Evolutionary conservation across 1,140 invertebrate species (phyloP), one percentile per base, ranked within the genome.

Genomic region (Microvelia longipes): DNA sequence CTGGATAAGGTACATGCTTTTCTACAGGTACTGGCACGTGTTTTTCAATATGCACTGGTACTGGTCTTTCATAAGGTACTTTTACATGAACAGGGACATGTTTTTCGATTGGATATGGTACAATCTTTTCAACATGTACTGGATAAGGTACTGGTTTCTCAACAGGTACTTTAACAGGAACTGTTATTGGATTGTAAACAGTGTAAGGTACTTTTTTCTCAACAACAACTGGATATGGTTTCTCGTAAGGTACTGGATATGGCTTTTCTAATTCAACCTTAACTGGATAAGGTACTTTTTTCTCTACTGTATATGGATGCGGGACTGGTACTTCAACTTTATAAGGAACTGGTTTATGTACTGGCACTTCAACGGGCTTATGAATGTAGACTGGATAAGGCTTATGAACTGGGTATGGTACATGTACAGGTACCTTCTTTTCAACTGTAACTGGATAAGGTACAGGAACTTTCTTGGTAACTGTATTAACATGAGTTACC

Each of bases 201-300:
- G 81, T 81, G 74, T 82, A 80, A 1, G 85, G 85, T 67, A 90
- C 85, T 76, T 87, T 87, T 71, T 86, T 88, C 73, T 88, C 85
- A 29, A 87, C 68, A 61, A 84, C 81, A 2, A 87, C 85, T 66
- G 85, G 85, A 77, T 86, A 86, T 0, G 70, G 70, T 2, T 60
- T 29, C 11, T 70, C 69, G 1, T 67, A 64, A 50, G 63, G 5
- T 24, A 65, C 63, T 24, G n/a, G 63, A 24, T 65, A 65, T 5
- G 63, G 63, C 63, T 65, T 65, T 5, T 65, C 63, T 24, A 65
- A 5, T 11, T 5, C 5, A 24, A 65, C 63, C 24, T 65, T 65
- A 14, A 89, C 87, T 68, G 83, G 78, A 78, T 88, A 88, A 29
- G 87, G 87, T 13, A 76, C 75, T 0, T 78, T 77, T 72, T 60